Evolutionary conservation across 2,797 vertebrate genomes (phyloP).

Genomic region (Cynodonichthys magdalenae): DNA sequence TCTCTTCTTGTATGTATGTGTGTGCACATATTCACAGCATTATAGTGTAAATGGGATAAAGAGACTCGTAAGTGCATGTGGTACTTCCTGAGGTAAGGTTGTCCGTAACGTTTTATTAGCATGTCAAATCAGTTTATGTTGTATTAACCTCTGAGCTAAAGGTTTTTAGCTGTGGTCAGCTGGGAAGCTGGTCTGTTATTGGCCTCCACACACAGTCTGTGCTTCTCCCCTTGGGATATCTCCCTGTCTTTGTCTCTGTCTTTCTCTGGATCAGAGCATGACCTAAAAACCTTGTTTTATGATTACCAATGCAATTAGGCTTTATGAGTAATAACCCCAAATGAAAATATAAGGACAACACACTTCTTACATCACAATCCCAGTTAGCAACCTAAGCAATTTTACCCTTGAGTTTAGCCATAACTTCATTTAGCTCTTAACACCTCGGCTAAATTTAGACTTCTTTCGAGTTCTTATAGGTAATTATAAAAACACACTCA

Average conservation of each 20-base stretch:
- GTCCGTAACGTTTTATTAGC: conserved; percentile 58
- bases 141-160: conserved; percentile 66
- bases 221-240: background rate
- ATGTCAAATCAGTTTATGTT: conserved; percentile 70
- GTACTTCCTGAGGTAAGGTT: conserved; percentile 47
- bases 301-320: background rate
- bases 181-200: conserved; percentile 46
- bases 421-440: background rate
- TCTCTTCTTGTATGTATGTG: conserved; percentile 8
- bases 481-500: background rate
- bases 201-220: conserved; percentile 39
- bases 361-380: too few species aligned
- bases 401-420: background rate
- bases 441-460: background rate
- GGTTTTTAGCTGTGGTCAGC: conserved; percentile 65
- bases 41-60: conserved; percentile 27
- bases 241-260: conserved; percentile 2
- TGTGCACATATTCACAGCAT: conserved; percentile 17
- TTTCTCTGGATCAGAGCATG: background rate
- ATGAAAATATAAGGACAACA: background rate
- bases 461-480: background rate
- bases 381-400: background rate
- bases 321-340: background rate
- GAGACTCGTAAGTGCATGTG: conserved; percentile 15
- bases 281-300: background rate